Percentiles rank a stretch among this genome's conserved stretches.
These are phyloP conservation scores for Symphodus melops DNA, from an alignment of 2,113 vertebrate genomes.

Conservation along the genomic window DNA sequence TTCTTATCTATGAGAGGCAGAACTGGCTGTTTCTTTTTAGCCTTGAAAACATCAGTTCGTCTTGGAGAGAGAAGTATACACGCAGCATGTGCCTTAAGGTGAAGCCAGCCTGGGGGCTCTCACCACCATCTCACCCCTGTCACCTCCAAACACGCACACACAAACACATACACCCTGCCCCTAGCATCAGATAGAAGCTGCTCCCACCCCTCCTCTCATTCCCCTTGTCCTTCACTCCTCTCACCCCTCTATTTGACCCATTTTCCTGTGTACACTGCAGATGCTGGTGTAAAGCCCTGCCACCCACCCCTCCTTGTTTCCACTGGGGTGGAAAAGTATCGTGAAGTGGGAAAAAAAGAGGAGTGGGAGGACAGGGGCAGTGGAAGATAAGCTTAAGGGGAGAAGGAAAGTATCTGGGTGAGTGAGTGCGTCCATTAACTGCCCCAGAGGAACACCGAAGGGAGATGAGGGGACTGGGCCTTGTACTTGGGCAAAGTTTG, in stretches of 20 bases:
- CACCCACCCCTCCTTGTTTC: slow-evolving; percentile 58
- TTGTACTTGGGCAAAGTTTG: slow-evolving; percentile 34
- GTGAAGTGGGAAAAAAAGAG: slow-evolving; percentile 56
- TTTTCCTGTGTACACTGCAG: slow-evolving; percentile 62
- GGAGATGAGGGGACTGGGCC: slow-evolving; percentile 32
- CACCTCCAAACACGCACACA: slow-evolving; percentile 30
- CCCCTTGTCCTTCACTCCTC: slow-evolving; percentile 10
- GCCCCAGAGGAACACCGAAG: slow-evolving; percentile 53
- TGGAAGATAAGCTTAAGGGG: slow-evolving; percentile 60
- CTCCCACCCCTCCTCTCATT: background rate
- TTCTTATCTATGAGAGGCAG: background rate
- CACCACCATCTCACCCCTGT: slow-evolving; percentile 33
- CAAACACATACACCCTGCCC: slow-evolving; percentile 15
- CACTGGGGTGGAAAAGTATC: slow-evolving; percentile 74
- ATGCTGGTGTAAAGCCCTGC: slow-evolving; percentile 27
- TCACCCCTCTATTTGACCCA: slow-evolving; percentile 69
- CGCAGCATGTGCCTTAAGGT: slow-evolving; percentile 41
- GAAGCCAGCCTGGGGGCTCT: slow-evolving; percentile 40
- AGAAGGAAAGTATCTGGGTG: slow-evolving; percentile 58
- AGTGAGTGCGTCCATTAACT: slow-evolving; percentile 75
- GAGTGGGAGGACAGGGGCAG: slow-evolving; percentile 54
- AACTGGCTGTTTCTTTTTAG: background rate
- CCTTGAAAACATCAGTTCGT: background rate
- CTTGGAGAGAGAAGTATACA: slow-evolving; percentile 27
- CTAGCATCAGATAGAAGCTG: slow-evolving; percentile 14